Evolutionary conservation across 2,797 vertebrate genomes (phyloP).

Genomic region (Allobates femoralis): DNA sequence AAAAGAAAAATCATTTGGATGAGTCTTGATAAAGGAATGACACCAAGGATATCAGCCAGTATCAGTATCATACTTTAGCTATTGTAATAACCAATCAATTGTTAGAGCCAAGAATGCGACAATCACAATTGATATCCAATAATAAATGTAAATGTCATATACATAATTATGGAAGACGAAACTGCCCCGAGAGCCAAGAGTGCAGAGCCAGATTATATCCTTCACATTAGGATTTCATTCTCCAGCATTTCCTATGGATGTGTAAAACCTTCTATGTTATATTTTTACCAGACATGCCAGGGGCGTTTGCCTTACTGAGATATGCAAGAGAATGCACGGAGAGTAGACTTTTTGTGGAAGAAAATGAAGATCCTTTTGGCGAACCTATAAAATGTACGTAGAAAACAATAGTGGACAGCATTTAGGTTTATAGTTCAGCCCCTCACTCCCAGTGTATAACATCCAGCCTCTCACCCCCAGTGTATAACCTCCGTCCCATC

Average conservation of each 20-base stretch:
- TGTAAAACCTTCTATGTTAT: constrained; percentile 11
- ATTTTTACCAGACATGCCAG: constrained; percentile 83
- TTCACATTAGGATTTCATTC: neutral
- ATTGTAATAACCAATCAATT: neutral
- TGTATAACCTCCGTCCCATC: too few species aligned
- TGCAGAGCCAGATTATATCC: neutral
- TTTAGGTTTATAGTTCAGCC: too few species aligned
- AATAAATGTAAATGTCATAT: constrained; percentile 14
- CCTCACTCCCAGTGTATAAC: too few species aligned
- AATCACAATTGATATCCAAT: neutral
- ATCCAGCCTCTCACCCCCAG: too few species aligned
- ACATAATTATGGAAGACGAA: neutral
- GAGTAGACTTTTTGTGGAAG: constrained; percentile 77
- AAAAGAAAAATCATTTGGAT: neutral
- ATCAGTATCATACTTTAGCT: neutral
- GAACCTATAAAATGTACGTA: constrained; percentile 81
- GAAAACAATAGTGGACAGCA: neutral
- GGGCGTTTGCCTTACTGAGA: constrained; percentile 86
- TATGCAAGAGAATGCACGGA: constrained; percentile 83
- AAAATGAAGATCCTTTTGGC: constrained; percentile 76
- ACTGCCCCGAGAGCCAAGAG: neutral
- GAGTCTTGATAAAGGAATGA: constrained; percentile 12
- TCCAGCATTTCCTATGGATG: neutral
- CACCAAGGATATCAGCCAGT: neutral
- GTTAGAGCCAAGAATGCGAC: neutral